These are phyloP conservation scores for Oryctes rhinoceros DNA, from an alignment of 1,140 invertebrate genomes.

Conservation along the genomic window DNA sequence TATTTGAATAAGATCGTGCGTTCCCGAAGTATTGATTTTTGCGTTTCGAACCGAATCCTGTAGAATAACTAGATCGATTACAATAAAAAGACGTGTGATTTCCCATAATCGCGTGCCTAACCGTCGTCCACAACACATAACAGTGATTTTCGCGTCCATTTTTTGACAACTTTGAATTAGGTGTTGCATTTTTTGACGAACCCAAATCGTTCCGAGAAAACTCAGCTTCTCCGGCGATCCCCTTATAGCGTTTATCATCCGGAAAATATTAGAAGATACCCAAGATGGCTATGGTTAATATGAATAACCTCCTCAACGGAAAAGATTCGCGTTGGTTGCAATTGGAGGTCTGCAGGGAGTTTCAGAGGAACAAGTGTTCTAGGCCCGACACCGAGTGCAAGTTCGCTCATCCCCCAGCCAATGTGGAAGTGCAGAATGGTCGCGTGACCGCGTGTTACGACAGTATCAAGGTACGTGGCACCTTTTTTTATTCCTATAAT, in stretches of 20 bases:
- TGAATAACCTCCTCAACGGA: constrained; percentile 95
- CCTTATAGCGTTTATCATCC: neutral
- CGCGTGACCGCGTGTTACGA: constrained; percentile 99
- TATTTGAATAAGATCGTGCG: constrained; percentile 2
- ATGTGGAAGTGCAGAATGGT: constrained; percentile 99
- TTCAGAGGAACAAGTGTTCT: constrained; percentile 99
- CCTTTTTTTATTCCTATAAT: neutral
- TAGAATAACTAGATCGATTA: neutral
- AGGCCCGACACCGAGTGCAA: constrained; percentile 99
- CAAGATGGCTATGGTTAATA: constrained; percentile 92
- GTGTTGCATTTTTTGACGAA: constrained; percentile 8
- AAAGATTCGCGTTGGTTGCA: constrained; percentile 99
- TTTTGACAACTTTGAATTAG: constrained; percentile 15
- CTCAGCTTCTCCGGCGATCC: neutral
- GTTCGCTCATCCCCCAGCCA: constrained; percentile 98
- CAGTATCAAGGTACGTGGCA: constrained; percentile 95
- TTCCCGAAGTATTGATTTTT: constrained; percentile 46
- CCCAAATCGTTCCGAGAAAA: neutral
- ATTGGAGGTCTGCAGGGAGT: constrained; percentile 99
- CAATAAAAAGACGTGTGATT: constrained; percentile 37
- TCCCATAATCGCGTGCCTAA: constrained; percentile 38
- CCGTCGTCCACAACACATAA: constrained; percentile 46
- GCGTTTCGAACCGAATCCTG: neutral
- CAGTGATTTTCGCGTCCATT: constrained; percentile 51
- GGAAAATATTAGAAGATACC: constrained; percentile 36